These are phyloP conservation scores for Delia radicum DNA, from an alignment of 1,140 invertebrate species.

Conservation along the genomic window DNA sequence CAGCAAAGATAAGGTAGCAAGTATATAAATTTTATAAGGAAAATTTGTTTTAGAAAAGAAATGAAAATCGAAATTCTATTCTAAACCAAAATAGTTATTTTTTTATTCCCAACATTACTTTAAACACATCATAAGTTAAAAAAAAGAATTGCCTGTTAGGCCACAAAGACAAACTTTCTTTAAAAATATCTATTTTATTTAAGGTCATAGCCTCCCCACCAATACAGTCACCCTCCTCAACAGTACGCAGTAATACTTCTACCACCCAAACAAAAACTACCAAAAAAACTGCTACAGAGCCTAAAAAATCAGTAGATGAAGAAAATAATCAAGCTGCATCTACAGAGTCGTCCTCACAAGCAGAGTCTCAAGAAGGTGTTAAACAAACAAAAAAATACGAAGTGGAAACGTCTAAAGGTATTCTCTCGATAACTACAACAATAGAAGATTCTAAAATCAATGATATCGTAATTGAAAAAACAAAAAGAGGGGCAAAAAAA, in stretches of 20 bases:
- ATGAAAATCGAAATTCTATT: too few species aligned
- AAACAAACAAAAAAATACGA: conserved; percentile 42
- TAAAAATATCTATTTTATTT: too few species aligned
- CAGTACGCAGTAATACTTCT: not conserved
- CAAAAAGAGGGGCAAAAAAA: conserved; percentile 11
- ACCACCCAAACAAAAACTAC: conserved; percentile 27
- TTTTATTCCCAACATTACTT: too few species aligned
- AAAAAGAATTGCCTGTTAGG: too few species aligned
- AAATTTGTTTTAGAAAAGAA: not conserved
- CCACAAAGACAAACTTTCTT: too few species aligned
- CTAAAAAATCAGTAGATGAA: conserved; percentile 18
- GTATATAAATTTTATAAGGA: not conserved
- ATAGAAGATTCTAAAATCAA: conserved; percentile 53
- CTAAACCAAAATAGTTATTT: too few species aligned
- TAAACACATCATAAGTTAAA: too few species aligned
- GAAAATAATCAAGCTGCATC: not conserved
- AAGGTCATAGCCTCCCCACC: conserved; percentile 12
- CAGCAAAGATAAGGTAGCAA: conserved; percentile 3
- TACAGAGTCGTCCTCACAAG: not conserved
- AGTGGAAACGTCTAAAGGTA: conserved; percentile 45
- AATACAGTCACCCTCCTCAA: not conserved
- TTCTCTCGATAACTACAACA: conserved; percentile 47
- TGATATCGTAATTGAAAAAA: conserved; percentile 50
- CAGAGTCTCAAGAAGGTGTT: not conserved
- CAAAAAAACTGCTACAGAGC: conserved; percentile 27